A percentile compares a stretch with the other conserved stretches of the same genome.
Conservation (phyloP, 2,113 vertebrate genomes). For the Otocyon megalotis region DNA sequence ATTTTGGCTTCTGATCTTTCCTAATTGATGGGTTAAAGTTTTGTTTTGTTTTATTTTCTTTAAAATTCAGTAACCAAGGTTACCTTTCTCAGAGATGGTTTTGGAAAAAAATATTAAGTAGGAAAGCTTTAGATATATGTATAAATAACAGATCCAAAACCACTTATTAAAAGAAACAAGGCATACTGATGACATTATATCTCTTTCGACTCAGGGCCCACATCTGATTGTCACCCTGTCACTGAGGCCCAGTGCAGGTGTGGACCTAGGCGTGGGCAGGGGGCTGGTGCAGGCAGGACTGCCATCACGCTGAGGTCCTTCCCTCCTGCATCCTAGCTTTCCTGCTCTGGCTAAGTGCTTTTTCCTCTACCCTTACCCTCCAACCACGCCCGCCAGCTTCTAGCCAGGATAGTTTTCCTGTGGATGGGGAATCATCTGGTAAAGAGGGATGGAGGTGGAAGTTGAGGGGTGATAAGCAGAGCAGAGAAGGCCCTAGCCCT, state of each 20-base stretch:
- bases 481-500: neutral
- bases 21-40: neutral
- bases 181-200: neutral
- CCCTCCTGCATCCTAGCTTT: neutral
- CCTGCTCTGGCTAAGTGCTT: neutral
- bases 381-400: neutral
- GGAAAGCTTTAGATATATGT: neutral
- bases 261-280: neutral
- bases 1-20: slow-evolving; percentile 28
- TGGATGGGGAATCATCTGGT: neutral
- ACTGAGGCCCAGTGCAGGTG: no score
- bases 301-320: neutral
- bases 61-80: neutral
- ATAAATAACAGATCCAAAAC: neutral
- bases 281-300: neutral
- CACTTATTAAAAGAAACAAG: neutral
- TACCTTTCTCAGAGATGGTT: neutral
- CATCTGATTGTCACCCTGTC: neutral
- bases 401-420: neutral
- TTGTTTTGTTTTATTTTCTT: neutral
- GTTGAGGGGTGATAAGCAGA: neutral
- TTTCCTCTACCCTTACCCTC: neutral
- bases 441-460: neutral
- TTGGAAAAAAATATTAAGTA: neutral
- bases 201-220: neutral